Evolutionary conservation across 2,797 vertebrate species (phyloP), one percentile per base, ranked within the genome.

Genomic region (Erethizon dorsatum): DNA sequence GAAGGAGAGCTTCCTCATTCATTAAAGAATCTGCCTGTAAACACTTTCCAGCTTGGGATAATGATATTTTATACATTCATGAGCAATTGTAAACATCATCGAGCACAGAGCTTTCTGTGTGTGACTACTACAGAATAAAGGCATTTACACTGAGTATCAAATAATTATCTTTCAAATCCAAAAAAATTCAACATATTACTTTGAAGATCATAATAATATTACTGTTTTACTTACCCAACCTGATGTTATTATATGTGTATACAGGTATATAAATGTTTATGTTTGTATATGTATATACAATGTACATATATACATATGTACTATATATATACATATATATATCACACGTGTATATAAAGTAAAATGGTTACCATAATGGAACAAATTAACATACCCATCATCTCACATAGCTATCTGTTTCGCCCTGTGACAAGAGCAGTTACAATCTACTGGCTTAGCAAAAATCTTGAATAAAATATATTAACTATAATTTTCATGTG

Each of bases 121-220:
- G 65, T 77, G 14, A 24, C 94, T 94, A 45, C 50, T 78, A 10
- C 13, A 80, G 61, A 94, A 91, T 95, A 65, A 92, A 90, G 54
- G 8, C 24, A 54, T 90, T 82, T 82, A 79, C 65, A 59, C 33
- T 92, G 85, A 83, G 83, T 54, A 88, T 57, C 54, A 95, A 96
- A 77, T 89, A 69, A 92, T 86, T 95, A 93, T 89, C 65, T 95
- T 93, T 52, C 26, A 93, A 75, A 90, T 84, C 73, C 59, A 91
- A n/a, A 52, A 57, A 37, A 94, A 67, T 84, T 96, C 45, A 90
- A 82, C 67, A 28, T 97, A 94, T 79, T 90, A 88, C 80, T 83
- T 91, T 96, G 56, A 83, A 94, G 45, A 59, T 88, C 61, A 67
- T 18, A 90, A 31, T 65, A n/a, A 96, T 83, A 83, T 67, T 33